Conservation (phyloP, 37 sponge, comb jelly and placozoan genomes). For the Dysidea cf. avara region DNA sequence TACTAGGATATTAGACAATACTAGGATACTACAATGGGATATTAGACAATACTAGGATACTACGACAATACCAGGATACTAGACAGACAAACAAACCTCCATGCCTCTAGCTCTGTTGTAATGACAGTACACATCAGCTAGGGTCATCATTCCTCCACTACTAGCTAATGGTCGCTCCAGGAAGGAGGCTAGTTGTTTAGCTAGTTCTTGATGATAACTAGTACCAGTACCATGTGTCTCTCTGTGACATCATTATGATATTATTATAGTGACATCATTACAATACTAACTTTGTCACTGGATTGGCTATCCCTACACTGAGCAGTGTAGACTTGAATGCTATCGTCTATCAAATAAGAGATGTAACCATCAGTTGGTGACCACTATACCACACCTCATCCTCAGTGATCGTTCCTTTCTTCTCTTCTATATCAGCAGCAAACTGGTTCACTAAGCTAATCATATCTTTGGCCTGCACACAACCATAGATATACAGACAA, state of each 20-base stretch:
- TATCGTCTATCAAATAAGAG: conserved; percentile 53
- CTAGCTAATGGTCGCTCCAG: conserved; percentile 57
- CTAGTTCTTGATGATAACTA: conserved; percentile 85
- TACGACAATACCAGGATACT: too few relatives aligned
- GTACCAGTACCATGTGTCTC: conserved; percentile 91
- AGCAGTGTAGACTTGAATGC: conserved; percentile 88
- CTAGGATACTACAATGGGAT: too few relatives aligned
- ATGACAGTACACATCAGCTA: conserved; percentile 95
- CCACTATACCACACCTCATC: conserved; percentile 69
- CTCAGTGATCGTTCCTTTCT: conserved; percentile 84
- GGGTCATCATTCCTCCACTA: conserved; percentile 87
- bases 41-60: too few relatives aligned
- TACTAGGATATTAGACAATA: too few relatives aligned
- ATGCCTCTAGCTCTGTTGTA: conserved; percentile 97
- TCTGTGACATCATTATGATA: conserved; percentile 15
- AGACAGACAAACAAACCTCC: conserved; percentile 50
- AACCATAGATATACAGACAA: not conserved
- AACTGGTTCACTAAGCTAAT: conserved; percentile 83
- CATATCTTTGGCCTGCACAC: conserved; percentile 85
- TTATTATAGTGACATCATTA: not conserved
- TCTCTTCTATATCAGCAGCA: conserved; percentile 86
- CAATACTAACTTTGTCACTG: conserved; percentile 81
- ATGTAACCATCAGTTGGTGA: not conserved
- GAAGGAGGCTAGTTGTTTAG: conserved; percentile 81
- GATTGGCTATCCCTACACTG: conserved; percentile 95